Base-by-base conservation (phyloP, 2,888 invertebrate genomes). In the Keiferia lycopersicella region DNA sequence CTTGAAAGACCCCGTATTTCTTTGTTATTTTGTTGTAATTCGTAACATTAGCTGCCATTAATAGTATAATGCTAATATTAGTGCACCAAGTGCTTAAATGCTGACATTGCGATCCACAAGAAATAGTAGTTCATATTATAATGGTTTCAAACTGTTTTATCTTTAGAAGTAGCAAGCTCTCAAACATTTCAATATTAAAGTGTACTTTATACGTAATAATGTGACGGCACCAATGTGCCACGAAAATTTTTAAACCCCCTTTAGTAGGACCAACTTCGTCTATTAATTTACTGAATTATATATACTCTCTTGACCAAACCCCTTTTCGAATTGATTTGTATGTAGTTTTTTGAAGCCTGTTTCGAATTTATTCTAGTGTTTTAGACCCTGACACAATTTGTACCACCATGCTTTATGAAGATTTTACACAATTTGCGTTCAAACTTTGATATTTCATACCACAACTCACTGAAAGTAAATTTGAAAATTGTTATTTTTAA, bases 201-300 rank as follows among this genome's bases (percentile, higher is more conserved):
- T 30, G 14, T 26, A 16, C 30, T 38, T 34, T 51, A 61, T 64
- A 64, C 64, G 64, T 64, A 64, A 64, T 41, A 4, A 41, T 39
- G 60, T 60, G 26, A 59, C 39, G 61, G 64, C 56, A 61, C 51
- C 12, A 22, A 34, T 7, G 20, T 53, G 26, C 41, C 20, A 22
- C 48, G 50, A 53, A 61, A 41, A 58, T 53, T 62, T 62, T 65
- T 26, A 61, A 56, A 61, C 62, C 65, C 77, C 72, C 78, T 78
- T 79, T 81, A 81, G 79, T 80, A 86, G 85, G 87, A 87, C 87
- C 86, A 87, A 87, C 73, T 65, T 65, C 72, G 61, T 79, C 77
- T 74, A 67, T 71, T 75, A 73, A 76, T 78, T 78, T 73, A 70
- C 72, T 30, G 73, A 72, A 30, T 72, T 75, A 66, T 73, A 77